Evolutionary conservation across 2,113 vertebrate species (phyloP).

Genomic region (Pomatorhinus ruficollis): DNA sequence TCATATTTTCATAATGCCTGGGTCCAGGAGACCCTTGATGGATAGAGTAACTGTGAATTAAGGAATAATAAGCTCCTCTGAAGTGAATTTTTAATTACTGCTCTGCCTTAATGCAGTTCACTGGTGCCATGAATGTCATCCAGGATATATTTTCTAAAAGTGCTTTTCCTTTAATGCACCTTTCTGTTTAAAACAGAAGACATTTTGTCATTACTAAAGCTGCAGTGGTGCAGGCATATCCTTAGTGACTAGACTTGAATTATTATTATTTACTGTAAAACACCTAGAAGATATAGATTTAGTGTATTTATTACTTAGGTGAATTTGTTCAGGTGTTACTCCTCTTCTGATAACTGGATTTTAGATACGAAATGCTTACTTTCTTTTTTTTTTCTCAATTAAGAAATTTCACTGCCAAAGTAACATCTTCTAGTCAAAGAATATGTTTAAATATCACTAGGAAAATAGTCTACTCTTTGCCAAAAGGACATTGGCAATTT

Average conservation of each 20-base stretch:
- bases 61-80: constrained; percentile 64
- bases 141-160: constrained; percentile 14
- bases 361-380: constrained; percentile 4
- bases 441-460: not conserved
- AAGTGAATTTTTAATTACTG: constrained; percentile 75
- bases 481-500: not conserved
- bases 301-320: not conserved
- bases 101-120: constrained; percentile 55
- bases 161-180: constrained; percentile 16
- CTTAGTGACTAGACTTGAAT: not conserved
- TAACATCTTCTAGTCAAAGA: not conserved
- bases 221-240: not conserved
- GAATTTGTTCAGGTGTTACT: not conserved
- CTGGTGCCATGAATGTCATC: constrained; percentile 49
- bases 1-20: constrained; percentile 67
- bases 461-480: not conserved
- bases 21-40: constrained; percentile 59
- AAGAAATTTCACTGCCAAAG: not conserved
- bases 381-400: not conserved
- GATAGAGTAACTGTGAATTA: constrained; percentile 68
- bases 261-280: not conserved
- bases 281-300: not conserved
- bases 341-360: not conserved
- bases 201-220: not conserved
- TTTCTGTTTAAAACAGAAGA: not conserved